phyloP scores from a whole-genome alignment of 2,113 vertebrate species.

The Dicaeum eximium region DNA sequence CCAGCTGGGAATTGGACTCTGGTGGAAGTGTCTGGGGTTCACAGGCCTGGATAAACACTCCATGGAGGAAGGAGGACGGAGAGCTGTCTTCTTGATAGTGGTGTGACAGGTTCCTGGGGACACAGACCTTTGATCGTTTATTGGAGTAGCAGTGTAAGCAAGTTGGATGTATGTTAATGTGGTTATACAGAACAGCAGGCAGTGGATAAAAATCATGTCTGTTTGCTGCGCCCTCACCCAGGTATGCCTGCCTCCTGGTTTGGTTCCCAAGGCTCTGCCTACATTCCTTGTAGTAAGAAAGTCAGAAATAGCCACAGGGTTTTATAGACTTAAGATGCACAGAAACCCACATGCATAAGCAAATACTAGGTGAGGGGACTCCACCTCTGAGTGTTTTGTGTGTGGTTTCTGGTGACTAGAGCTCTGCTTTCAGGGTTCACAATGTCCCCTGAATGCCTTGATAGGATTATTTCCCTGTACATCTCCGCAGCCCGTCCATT shows the following conservation, averaged over 20 bases:
- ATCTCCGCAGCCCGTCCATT: neutral
- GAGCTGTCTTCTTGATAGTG: neutral
- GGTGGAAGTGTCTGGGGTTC: neutral
- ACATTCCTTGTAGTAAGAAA: slow-evolving; percentile 32
- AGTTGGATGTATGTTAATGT: slow-evolving; percentile 17
- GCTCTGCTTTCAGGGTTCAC: slow-evolving; percentile 42
- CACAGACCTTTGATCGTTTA: slow-evolving; percentile 25
- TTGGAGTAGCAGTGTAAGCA: neutral
- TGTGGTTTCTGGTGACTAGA: slow-evolving; percentile 37
- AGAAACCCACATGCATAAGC: slow-evolving; percentile 3
- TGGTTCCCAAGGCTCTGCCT: slow-evolving; percentile 11
- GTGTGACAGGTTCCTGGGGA: neutral
- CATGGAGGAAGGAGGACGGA: neutral
- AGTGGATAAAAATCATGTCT: slow-evolving; percentile 1
- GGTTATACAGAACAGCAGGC: slow-evolving; percentile 26
- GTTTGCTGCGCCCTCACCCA: neutral
- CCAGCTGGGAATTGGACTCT: neutral
- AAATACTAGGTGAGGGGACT: slow-evolving; percentile 23
- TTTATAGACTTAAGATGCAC: neutral
- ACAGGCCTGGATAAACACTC: neutral
- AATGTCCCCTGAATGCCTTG: slow-evolving; percentile 45
- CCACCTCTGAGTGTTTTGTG: slow-evolving; percentile 25
- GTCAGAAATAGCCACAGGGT: slow-evolving; percentile 32
- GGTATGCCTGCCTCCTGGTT: neutral
- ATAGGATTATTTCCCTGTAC: slow-evolving; percentile 46